phyloP scores from a whole-genome alignment of 2,888 invertebrate genomes.

The Patella caerulea region DNA sequence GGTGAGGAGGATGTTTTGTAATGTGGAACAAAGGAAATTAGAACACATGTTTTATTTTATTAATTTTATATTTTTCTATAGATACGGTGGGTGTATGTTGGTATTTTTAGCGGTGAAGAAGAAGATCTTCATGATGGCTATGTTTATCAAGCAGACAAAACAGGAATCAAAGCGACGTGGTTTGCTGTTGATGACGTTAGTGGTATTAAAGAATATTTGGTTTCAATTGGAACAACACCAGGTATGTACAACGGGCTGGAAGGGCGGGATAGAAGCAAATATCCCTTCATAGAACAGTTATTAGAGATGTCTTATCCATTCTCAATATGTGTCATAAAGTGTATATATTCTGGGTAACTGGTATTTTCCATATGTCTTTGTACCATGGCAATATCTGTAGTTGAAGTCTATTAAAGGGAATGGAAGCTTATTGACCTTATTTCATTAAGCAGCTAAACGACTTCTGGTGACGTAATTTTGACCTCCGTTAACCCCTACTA shows the following conservation, averaged over 20 bases:
- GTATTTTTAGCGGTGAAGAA: conserved; percentile 41
- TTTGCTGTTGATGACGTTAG: conserved; percentile 47
- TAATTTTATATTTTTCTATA: not conserved
- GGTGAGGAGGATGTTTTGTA: too few species aligned
- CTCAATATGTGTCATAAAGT: too few species aligned
- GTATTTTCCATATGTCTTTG: too few species aligned
- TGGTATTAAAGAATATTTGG: conserved; percentile 39
- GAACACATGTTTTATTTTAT: too few species aligned
- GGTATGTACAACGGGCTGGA: conserved; percentile 27
- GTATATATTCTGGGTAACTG: too few species aligned
- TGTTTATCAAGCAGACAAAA: conserved; percentile 45
- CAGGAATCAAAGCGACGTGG: conserved; percentile 48
- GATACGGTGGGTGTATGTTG: conserved; percentile 37
- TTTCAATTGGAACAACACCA: conserved; percentile 48
- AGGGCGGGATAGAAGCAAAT: not conserved
- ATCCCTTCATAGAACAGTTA: not conserved
- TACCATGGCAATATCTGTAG: too few species aligned
- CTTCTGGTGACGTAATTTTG: too few species aligned
- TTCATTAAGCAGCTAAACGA: too few species aligned
- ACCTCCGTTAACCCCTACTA: too few species aligned
- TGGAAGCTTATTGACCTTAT: too few species aligned
- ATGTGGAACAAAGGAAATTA: too few species aligned
- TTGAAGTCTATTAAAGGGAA: too few species aligned
- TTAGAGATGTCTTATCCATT: not conserved
- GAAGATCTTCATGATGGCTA: conserved; percentile 47